Percentiles rank a stretch among this genome's conserved stretches.
Conservation (phyloP, 2,113 vertebrate genomes). For the Sminthopsis crassicaudata region DNA sequence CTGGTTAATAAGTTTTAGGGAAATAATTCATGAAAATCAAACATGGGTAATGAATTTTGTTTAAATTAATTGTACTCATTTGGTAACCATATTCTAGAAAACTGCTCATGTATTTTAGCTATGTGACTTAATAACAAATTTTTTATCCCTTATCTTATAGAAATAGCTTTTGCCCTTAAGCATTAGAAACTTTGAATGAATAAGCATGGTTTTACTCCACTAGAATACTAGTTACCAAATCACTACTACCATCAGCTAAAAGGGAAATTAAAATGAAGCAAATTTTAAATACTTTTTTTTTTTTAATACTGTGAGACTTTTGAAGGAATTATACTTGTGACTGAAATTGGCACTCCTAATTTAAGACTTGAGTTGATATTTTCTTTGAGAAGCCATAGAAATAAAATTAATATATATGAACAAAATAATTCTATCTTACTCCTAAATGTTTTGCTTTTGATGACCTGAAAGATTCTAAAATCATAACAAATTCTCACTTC, state of each 20-base stretch:
- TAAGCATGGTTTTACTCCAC: neutral
- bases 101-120: neutral
- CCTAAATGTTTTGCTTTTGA: neutral
- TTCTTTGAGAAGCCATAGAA: neutral
- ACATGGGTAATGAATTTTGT: neutral
- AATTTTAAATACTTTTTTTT: neutral
- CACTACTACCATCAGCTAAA: neutral
- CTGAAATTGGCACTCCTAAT: neutral
- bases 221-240: neutral
- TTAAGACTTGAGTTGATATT: neutral
- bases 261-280: neutral
- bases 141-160: neutral
- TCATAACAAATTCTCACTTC: neutral
- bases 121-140: neutral
- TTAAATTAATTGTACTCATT: neutral
- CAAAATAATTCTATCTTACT: neutral
- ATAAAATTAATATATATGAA: neutral
- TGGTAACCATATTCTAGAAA: neutral
- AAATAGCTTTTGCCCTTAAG: neutral
- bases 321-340: neutral
- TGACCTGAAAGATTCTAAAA: neutral
- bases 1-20: neutral
- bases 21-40: neutral
- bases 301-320: neutral
- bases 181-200: neutral